Evolutionary conservation across 2,888 invertebrate genomes (phyloP).

Genomic region (Cantharis nigra): DNA sequence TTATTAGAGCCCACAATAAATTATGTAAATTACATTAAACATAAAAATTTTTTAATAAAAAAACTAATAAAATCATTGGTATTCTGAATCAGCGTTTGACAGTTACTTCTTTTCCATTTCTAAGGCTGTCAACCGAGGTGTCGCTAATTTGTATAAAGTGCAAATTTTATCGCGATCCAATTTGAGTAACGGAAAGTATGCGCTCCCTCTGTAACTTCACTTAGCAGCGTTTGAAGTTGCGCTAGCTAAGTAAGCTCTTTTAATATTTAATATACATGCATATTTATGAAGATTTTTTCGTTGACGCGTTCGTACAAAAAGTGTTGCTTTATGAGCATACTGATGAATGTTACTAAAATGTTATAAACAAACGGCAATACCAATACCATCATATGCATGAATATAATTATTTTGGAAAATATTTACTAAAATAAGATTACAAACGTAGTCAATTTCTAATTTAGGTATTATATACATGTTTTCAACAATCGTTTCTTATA

Average conservation of each 20-base stretch:
- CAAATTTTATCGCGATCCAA: slow-evolving; percentile 49
- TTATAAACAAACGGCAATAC: slow-evolving; percentile 14
- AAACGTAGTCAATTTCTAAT: too few species aligned
- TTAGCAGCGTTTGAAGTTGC: slow-evolving; percentile 53
- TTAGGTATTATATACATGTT: too few species aligned
- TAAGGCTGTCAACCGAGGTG: slow-evolving; percentile 41
- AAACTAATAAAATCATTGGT: slow-evolving; percentile 12
- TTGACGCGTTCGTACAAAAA: slow-evolving; percentile 36
- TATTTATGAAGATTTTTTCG: slow-evolving; percentile 49
- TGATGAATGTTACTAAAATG: slow-evolving; percentile 27
- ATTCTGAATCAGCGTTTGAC: slow-evolving; percentile 5
- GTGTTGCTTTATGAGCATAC: slow-evolving; percentile 31
- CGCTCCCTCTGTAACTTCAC: slow-evolving; percentile 43
- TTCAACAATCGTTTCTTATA: too few species aligned
- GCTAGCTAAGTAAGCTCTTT: slow-evolving; percentile 45
- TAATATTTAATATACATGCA: slow-evolving; percentile 53
- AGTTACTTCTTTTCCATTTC: slow-evolving; percentile 11
- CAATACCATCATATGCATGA: neutral
- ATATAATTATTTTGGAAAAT: too few species aligned
- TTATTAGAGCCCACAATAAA: neutral
- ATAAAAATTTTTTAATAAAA: neutral
- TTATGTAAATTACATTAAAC: neutral
- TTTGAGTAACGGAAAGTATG: slow-evolving; percentile 39
- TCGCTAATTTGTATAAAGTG: slow-evolving; percentile 49
- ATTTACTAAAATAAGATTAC: too few species aligned